phyloP scores from a whole-genome alignment of 2,888 invertebrate genomes.

The Exocentrus adspersus region DNA sequence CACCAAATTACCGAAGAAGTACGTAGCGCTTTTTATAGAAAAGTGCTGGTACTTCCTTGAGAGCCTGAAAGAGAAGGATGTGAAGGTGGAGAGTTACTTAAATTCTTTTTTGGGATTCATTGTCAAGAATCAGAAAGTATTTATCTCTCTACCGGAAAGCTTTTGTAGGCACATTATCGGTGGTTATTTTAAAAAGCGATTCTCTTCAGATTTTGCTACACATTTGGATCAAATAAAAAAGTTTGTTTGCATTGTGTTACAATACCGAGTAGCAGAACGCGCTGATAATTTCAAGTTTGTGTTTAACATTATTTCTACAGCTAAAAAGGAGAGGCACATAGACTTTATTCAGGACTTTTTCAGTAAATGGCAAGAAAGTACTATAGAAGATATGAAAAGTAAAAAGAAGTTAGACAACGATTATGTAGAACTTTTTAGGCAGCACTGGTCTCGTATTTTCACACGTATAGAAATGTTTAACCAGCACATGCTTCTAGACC shows the following conservation, averaged over 20 bases:
- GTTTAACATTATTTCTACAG: constrained; percentile 9
- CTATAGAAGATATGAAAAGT: neutral
- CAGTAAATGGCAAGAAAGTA: neutral
- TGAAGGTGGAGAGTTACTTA: constrained; percentile 18
- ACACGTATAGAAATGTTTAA: constrained; percentile 19
- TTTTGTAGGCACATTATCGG: constrained; percentile 23
- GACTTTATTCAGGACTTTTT: constrained; percentile 7
- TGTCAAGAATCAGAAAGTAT: neutral
- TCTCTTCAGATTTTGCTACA: no score
- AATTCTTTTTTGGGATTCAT: constrained; percentile 6
- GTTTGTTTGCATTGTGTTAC: constrained; percentile 9
- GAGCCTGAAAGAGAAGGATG: constrained; percentile 20
- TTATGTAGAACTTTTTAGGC: constrained; percentile 1
- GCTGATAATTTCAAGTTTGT: constrained; percentile 13
- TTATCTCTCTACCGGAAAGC: constrained; percentile 4
- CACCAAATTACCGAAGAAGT: constrained; percentile 30
- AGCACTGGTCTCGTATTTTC: constrained; percentile 1
- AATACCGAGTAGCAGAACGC: constrained; percentile 18
- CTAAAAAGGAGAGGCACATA: neutral
- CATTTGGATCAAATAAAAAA: neutral
- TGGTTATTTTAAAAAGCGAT: constrained; percentile 16
- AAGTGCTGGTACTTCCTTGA: constrained; percentile 36
- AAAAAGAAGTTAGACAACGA: neutral
- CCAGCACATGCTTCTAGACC: constrained; percentile 17
- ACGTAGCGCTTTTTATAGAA: constrained; percentile 29